phyloP scores from a whole-genome alignment of 1,140 invertebrate species.

The Nomia melanderi region DNA sequence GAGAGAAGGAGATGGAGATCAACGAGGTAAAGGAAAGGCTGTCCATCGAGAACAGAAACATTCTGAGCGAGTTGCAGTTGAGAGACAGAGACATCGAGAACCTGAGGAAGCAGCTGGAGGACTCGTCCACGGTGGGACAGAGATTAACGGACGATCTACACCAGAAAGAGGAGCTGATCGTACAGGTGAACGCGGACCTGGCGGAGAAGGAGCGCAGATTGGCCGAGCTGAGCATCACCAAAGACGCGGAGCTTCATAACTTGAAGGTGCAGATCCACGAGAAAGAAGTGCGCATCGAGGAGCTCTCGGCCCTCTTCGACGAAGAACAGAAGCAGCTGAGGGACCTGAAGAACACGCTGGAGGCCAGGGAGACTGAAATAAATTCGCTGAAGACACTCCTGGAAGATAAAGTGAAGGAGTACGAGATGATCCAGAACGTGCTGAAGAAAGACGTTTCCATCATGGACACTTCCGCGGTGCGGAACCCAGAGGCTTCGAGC shows the following conservation, averaged over 20 bases:
- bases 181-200: conserved; percentile 11
- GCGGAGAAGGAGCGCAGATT: conserved; percentile 71
- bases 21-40: conserved; percentile 53
- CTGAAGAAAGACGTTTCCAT: conserved; percentile 62
- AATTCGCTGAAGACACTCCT: conserved; percentile 85
- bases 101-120: conserved; percentile 62
- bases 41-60: conserved; percentile 56
- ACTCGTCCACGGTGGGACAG: conserved; percentile 22
- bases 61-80: conserved; percentile 53
- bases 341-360: conserved; percentile 82
- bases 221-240: conserved; percentile 70
- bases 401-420: conserved; percentile 82
- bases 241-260: conserved; percentile 73
- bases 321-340: conserved; percentile 80
- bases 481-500: conserved; percentile 1
- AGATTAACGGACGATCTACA: conserved; percentile 45
- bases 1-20: conserved; percentile 70
- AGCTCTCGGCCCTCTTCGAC: conserved; percentile 81
- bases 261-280: conserved; percentile 72
- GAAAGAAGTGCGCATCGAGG: conserved; percentile 74
- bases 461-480: conserved; percentile 33
- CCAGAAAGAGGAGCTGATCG: conserved; percentile 58
- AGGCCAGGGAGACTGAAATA: conserved; percentile 86
- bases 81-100: conserved; percentile 65
- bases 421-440: conserved; percentile 76